Evolutionary conservation across 92 coral and sea anemone genomes (phyloP).

Genomic region (Palythoa heliodiscus): DNA sequence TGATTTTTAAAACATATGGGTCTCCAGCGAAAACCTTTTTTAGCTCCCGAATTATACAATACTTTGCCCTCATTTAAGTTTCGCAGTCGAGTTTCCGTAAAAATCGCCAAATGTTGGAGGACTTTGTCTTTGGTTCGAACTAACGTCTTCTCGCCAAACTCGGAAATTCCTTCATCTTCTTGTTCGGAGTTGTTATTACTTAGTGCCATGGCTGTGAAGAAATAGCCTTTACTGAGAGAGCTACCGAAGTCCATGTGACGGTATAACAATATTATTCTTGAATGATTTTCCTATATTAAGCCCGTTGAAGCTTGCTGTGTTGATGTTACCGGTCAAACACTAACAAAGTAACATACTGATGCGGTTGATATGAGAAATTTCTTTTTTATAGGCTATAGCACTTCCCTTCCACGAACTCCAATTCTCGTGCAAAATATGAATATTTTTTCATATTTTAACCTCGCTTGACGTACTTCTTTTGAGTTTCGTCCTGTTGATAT

Average conservation of each 20-base stretch:
- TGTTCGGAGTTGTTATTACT: conserved; percentile 21
- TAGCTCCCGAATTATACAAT: conserved; percentile 34
- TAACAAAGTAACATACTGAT: not conserved
- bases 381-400: conserved; percentile 6
- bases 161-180: conserved; percentile 7
- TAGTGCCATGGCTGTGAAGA: conserved; percentile 27
- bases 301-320: not conserved
- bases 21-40: conserved; percentile 38
- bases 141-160: conserved; percentile 36
- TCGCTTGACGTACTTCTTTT: conserved; percentile 19
- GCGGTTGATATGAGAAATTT: not conserved
- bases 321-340: not conserved
- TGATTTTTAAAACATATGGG: conserved; percentile 37
- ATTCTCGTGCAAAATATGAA: conserved; percentile 1
- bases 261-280: not conserved
- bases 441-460: conserved; percentile 38
- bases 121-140: conserved; percentile 21
- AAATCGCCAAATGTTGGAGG: conserved; percentile 28
- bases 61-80: conserved; percentile 33
- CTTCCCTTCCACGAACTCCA: not conserved
- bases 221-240: conserved; percentile 23
- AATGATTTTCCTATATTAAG: not conserved
- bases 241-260: conserved; percentile 12
- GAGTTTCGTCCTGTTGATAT: not conserved
- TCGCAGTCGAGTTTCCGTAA: conserved; percentile 37